Base-by-base conservation (phyloP, 2,888 invertebrate species). In the Stenchaetothrips biformis region DNA sequence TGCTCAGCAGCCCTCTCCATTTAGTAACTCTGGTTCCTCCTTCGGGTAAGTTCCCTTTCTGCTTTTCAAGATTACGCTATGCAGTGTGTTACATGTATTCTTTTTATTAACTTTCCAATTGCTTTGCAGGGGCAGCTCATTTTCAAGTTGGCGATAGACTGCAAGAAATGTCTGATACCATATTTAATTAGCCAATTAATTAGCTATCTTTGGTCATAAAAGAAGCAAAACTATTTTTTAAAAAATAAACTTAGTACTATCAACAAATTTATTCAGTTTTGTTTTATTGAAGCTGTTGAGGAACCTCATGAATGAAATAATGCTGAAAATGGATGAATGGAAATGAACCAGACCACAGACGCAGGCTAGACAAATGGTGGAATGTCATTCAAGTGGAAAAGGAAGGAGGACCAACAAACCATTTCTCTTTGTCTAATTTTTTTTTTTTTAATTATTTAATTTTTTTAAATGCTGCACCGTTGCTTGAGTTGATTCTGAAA, bases 41-140 rank as follows among this genome's bases (percentile, higher is more conserved):
- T 62, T 48, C 27, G 62, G 67, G 74, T 67, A 62, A 53, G 53
- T 78, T 78, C 48, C 59, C 11, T 13, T 49, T 78, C 0, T 78
- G 49, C 37, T 78, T 80, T 49, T 0, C 25, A 25, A 78, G 3
- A 25, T 79, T 79, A 21, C 7, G 48, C 25, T 59, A 9, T 2
- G 2, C 59, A 59, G 21, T 18, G 16, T 13, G 1, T 37, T 80
- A 47, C 25, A 79, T 62, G 9, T 0, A 53, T 77, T 49, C 13
- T n/a, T 47, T 47, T 62, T n/a, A n/a, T 21, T 16, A 18, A 49
- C 79, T 79, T 79, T 81, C 21, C 11, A 80, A 78, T 81, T 81
- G 81, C 74, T 77, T 83, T 84, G 77, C 80, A 84, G 84, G 2
- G 83, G 84, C 78, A 84, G 81, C 79, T 84, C 84, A 62, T 84